A percentile compares a stretch with the other conserved stretches of the same genome.
Conservation (phyloP, 2,888 invertebrate genomes). For the Melieria crassipennis region DNA sequence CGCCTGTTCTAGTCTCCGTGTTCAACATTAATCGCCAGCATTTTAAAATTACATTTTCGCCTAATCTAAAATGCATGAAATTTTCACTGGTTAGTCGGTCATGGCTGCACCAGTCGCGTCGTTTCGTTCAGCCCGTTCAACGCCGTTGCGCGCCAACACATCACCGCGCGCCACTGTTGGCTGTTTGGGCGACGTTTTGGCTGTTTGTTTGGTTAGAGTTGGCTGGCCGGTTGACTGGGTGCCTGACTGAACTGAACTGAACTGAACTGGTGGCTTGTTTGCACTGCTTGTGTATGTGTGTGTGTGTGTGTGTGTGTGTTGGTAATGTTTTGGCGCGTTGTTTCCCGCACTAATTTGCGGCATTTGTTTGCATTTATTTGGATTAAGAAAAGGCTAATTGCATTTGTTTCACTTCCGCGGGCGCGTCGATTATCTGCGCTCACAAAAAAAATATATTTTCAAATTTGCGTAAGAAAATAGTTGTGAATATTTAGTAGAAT, state of each 20-base stretch:
- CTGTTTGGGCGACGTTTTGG: constrained; percentile 34
- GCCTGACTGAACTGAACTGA: constrained; percentile 17
- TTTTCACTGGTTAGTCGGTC: constrained; percentile 35
- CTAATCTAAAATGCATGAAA: constrained; percentile 48
- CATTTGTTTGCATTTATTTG: constrained; percentile 24
- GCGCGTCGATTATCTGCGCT: too few species aligned
- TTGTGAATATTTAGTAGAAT: too few species aligned
- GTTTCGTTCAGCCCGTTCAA: too few species aligned
- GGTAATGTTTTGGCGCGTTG: background rate
- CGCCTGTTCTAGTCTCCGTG: constrained; percentile 6
- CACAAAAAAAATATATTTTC: too few species aligned
- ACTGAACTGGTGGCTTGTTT: constrained; percentile 5
- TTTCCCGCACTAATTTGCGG: constrained; percentile 9
- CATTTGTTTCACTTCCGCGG: constrained; percentile 7
- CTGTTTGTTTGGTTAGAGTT: constrained; percentile 31
- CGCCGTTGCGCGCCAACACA: too few species aligned
- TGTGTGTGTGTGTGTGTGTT: background rate
- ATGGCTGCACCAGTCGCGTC: too few species aligned
- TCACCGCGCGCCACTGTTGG: too few species aligned
- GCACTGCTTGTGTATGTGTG: background rate
- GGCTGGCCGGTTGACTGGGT: constrained; percentile 33
- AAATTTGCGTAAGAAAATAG: too few species aligned
- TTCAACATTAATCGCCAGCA: constrained; percentile 31
- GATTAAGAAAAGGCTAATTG: constrained; percentile 27
- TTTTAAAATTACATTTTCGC: constrained; percentile 45